phyloP scores from a whole-genome alignment of 2,113 vertebrate genomes.

The Pituophis catenifer region DNA sequence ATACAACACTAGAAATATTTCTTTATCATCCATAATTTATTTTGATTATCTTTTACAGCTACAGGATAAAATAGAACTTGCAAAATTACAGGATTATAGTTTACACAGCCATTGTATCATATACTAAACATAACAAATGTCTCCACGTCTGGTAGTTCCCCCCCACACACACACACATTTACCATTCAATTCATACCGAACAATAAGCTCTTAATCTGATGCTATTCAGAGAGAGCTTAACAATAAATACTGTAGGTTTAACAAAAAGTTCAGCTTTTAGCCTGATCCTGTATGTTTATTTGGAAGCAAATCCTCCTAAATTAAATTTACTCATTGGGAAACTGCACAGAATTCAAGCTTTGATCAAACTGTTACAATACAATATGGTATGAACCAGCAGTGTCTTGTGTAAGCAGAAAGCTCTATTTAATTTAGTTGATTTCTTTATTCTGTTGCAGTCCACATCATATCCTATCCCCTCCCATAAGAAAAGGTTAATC shows the following conservation, averaged over 20 bases:
- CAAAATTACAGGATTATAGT: slow-evolving; percentile 71
- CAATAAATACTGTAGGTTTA: slow-evolving; percentile 39
- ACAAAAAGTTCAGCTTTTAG: background rate
- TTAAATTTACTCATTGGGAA: background rate
- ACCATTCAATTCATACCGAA: slow-evolving; percentile 65
- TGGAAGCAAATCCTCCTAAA: background rate
- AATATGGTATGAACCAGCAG: background rate
- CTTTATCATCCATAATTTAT: slow-evolving; percentile 75
- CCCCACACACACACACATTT: slow-evolving; percentile 33
- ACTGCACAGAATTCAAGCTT: background rate
- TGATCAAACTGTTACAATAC: background rate
- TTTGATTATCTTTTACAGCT: slow-evolving; percentile 75
- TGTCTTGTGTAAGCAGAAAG: background rate
- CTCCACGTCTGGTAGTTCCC: slow-evolving; percentile 41
- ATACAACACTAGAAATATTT: slow-evolving; percentile 72
- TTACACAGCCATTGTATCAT: slow-evolving; percentile 66
- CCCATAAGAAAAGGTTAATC: background rate
- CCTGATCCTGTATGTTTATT: background rate
- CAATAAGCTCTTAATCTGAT: slow-evolving; percentile 51
- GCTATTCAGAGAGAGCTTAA: slow-evolving; percentile 58
- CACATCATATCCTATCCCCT: too few species aligned
- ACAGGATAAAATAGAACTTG: slow-evolving; percentile 70
- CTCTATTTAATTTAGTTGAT: background rate
- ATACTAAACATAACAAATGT: slow-evolving; percentile 67
- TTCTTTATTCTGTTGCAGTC: background rate